Evolutionary conservation across 1,140 invertebrate species (phyloP).

Genomic region (Drosophila punjabiensis): DNA sequence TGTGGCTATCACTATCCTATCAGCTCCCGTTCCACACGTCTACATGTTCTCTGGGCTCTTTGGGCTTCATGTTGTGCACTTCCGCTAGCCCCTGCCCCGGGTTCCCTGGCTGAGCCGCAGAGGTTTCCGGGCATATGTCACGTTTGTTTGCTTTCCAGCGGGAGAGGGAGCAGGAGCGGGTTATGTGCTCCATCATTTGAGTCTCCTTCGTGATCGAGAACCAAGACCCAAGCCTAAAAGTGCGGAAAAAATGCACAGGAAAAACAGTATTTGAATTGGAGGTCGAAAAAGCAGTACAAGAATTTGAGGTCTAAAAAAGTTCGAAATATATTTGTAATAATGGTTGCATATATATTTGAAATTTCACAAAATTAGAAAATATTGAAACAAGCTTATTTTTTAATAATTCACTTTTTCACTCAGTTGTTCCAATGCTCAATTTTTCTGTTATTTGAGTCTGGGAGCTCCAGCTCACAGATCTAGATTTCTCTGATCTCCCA

Average conservation of each 20-base stretch:
- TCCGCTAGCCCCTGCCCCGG: conserved; percentile 39
- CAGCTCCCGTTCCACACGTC: conserved; percentile 27
- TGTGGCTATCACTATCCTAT: conserved; percentile 47
- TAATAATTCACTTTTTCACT: background rate
- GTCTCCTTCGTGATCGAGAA: conserved; percentile 19
- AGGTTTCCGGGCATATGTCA: conserved; percentile 62
- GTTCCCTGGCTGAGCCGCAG: conserved; percentile 13
- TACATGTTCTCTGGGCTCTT: conserved; percentile 31
- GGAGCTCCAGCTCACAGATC: background rate
- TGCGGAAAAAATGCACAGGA: background rate
- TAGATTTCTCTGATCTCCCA: background rate
- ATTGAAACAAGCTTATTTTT: background rate
- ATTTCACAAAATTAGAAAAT: background rate
- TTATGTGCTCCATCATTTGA: conserved; percentile 26
- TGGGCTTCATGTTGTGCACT: conserved; percentile 42
- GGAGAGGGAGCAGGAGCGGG: background rate
- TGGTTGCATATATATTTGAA: background rate
- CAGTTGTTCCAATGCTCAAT: rapidly evolving
- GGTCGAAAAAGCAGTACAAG: rapidly evolving
- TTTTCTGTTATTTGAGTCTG: background rate
- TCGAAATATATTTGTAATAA: background rate
- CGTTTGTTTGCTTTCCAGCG: conserved; percentile 40
- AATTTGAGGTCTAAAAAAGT: too few species aligned
- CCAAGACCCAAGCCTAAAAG: conserved; percentile 3
- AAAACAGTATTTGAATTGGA: background rate